Evolutionary conservation across 2,797 vertebrate genomes (phyloP), one percentile per base, ranked within the genome.

Genomic region (Myiothlypis coronata): DNA sequence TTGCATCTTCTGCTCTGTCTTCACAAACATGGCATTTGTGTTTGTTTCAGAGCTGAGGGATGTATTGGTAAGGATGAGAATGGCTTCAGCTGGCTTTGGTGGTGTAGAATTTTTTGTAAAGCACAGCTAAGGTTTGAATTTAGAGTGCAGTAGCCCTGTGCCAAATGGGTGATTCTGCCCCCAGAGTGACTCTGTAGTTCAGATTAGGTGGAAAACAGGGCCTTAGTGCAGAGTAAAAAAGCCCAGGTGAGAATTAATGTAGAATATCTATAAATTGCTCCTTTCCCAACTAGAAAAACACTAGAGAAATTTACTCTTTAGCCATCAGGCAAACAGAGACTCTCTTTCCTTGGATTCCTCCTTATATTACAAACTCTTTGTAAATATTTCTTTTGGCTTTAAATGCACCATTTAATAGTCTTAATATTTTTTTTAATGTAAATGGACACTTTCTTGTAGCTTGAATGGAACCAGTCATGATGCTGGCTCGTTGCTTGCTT

Each of bases 341-440:
- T 61, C 35, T 71, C 34, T 92, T 85, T 89, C 72, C 46, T 83
- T 47, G 39, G 61, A 57, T 91, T 89, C 30, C 50, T 89, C 32
- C 79, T 78, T 92, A 72, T 69, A 77, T 74, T 92, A 67, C 60
- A 85, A 75, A 64, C 46, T 20, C 32, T 56, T 93, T 77, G 60
- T 70, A 96, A 96, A 89, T 93, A 95, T 93, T 93, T 91, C 65
- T 23, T 87, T 93, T 97, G 90, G 84, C 64, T 87, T 93, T 75
- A 87, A 89, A 89, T 47, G 44, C 61, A 87, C 74, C 13, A 57
- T 77, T 87, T 89, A 34, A n/a, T 83, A 84, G 37, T 69, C 47
- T 37, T 84, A 72, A 55, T n/a, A 9, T 21, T 55, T 69, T 86
- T 70, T 80, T 39, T 2, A 60, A 65, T 68, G 67, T 83, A 89